phyloP scores from a whole-genome alignment of 2,113 vertebrate species.

The Phoxinus phoxinus region DNA sequence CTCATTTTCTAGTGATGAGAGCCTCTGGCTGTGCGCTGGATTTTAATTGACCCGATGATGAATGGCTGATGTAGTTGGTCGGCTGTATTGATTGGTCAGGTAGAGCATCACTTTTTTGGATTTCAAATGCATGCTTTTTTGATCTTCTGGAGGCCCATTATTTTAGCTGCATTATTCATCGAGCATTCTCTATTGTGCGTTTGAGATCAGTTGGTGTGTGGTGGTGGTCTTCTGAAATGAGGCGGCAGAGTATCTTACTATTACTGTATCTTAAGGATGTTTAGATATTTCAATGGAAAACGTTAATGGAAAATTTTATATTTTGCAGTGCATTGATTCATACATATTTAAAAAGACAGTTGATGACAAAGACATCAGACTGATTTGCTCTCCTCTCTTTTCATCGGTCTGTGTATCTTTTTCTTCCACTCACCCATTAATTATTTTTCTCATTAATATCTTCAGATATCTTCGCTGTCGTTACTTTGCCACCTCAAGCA shows the following conservation, averaged over 20 bases:
- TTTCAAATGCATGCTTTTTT: slow-evolving; percentile 8
- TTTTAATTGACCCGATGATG: background rate
- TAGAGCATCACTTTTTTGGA: background rate
- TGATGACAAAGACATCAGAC: background rate
- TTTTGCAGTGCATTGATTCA: background rate
- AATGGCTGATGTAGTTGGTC: background rate
- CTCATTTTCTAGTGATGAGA: background rate
- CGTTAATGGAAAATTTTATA: background rate
- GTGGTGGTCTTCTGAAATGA: background rate
- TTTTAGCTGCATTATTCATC: slow-evolving; percentile 10
- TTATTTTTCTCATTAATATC: slow-evolving; percentile 4
- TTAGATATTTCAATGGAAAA: background rate
- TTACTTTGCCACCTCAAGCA: background rate
- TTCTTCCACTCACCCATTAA: background rate
- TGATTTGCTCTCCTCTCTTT: background rate
- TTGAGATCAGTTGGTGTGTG: background rate
- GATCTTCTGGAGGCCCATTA: background rate
- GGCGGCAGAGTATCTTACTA: background rate
- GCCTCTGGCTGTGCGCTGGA: background rate
- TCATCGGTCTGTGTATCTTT: background rate
- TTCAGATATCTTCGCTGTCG: background rate
- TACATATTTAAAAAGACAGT: background rate
- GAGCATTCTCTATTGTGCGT: background rate
- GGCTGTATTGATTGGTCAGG: background rate
- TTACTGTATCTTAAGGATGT: background rate